phyloP scores from a whole-genome alignment of 2,797 vertebrate species.

The Sciaenops ocellatus region DNA sequence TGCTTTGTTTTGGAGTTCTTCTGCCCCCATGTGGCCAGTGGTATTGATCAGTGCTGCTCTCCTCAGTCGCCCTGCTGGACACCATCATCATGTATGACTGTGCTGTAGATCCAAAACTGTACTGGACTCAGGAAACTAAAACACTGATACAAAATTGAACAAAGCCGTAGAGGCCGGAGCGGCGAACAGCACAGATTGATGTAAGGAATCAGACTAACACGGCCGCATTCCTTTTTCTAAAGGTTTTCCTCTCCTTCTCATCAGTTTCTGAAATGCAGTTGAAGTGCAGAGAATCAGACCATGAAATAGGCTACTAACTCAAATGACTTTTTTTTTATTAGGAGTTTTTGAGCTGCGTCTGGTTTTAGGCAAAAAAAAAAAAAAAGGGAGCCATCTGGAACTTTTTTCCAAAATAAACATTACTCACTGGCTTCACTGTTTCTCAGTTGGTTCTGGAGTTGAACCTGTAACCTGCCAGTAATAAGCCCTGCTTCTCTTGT shows the following conservation, averaged over 20 bases:
- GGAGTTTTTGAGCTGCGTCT: conserved; percentile 12
- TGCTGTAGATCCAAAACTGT: background rate
- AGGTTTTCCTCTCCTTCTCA: conserved; percentile 28
- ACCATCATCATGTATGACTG: background rate
- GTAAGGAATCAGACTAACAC: conserved; percentile 14
- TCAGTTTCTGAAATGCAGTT: conserved; percentile 49
- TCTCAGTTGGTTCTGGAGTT: background rate
- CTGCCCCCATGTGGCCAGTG: background rate
- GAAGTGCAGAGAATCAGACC: conserved; percentile 56
- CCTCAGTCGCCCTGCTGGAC: background rate
- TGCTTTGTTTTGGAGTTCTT: background rate
- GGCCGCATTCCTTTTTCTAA: background rate
- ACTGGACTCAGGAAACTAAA: background rate
- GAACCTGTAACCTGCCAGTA: conserved; percentile 11
- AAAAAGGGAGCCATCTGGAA: conserved; percentile 6
- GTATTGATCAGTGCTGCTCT: background rate
- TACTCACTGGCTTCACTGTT: background rate
- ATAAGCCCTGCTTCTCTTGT: background rate
- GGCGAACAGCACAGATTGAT: conserved; percentile 14
- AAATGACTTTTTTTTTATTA: conserved; percentile 33
- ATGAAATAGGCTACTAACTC: conserved; percentile 53
- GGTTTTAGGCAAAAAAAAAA: conserved; percentile 18
- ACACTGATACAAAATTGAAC: background rate
- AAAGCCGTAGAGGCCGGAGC: background rate
- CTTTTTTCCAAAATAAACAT: background rate